phyloP scores from a whole-genome alignment of 1,140 invertebrate species.

The Macrosteles quadrilineatus region DNA sequence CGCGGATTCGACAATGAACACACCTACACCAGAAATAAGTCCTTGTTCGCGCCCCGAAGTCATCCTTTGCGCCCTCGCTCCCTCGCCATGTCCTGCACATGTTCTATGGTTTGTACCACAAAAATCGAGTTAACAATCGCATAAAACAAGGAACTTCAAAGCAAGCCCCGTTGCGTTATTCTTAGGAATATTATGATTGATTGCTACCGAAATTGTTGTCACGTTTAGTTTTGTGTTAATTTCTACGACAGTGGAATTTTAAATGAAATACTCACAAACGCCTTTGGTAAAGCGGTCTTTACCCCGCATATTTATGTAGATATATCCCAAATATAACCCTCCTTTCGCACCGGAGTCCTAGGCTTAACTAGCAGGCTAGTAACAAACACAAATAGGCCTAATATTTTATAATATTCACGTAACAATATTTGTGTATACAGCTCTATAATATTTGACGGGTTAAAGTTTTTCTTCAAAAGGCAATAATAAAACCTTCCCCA shows the following conservation, averaged over 20 bases:
- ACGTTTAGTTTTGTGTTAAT: background rate
- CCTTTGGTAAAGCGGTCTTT: no score
- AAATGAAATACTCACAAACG: background rate
- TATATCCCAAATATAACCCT: background rate
- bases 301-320: no score
- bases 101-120: background rate
- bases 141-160: background rate
- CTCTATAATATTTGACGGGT: no score
- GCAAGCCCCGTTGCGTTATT: background rate
- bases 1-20: conserved; percentile 23
- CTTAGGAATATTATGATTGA: background rate
- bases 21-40: background rate
- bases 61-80: background rate
- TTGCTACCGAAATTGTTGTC: background rate
- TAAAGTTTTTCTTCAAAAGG: no score
- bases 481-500: no score
- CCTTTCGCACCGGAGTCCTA: background rate
- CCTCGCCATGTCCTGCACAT: background rate
- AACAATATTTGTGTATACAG: no score
- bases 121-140: background rate
- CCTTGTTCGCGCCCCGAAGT: background rate
- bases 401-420: no score
- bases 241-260: background rate
- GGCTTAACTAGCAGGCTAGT: no score
- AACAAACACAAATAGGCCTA: no score